These are phyloP conservation scores for Radopholus similis DNA, from an alignment of 1,140 invertebrate species.

Conservation along the genomic window DNA sequence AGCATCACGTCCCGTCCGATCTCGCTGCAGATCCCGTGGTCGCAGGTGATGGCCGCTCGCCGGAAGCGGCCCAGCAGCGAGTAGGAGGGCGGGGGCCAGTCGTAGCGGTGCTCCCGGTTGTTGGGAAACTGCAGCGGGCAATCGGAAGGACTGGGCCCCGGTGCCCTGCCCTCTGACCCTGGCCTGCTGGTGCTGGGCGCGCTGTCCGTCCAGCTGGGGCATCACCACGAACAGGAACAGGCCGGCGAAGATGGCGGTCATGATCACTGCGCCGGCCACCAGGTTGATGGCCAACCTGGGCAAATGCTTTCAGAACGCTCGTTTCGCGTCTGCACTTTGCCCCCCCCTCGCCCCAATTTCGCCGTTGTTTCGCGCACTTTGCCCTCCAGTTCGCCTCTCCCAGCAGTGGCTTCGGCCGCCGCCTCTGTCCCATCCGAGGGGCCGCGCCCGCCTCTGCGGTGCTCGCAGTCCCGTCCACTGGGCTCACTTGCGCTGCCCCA, in stretches of 20 bases:
- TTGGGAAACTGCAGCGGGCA: constrained; percentile 29
- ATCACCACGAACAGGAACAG: constrained; percentile 37
- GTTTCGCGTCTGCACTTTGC: not conserved
- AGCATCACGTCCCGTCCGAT: constrained; percentile 69
- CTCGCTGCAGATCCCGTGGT: constrained; percentile 56
- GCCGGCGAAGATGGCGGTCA: constrained; percentile 28
- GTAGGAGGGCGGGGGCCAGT: constrained; percentile 48
- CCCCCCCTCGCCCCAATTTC: not conserved
- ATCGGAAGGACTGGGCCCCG: not conserved
- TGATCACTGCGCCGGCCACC: constrained; percentile 32
- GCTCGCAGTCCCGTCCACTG: not conserved
- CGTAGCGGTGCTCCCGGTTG: constrained; percentile 39
- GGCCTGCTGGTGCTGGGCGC: not conserved
- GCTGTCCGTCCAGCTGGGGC: constrained; percentile 20
- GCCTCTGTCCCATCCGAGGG: not conserved
- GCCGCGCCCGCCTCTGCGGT: constrained; percentile 1
- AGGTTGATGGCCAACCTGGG: constrained; percentile 42
- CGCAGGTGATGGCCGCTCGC: constrained; percentile 55
- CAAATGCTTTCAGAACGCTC: not conserved
- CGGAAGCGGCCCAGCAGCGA: constrained; percentile 45
- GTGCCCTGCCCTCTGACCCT: constrained; percentile 14
- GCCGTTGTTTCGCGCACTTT: not conserved
- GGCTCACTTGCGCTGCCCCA: constrained; percentile 1
- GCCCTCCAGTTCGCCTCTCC: constrained; percentile 3
- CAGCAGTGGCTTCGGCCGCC: not conserved